phyloP scores from a whole-genome alignment of 2,113 vertebrate species.

The Aegypius monachus region DNA sequence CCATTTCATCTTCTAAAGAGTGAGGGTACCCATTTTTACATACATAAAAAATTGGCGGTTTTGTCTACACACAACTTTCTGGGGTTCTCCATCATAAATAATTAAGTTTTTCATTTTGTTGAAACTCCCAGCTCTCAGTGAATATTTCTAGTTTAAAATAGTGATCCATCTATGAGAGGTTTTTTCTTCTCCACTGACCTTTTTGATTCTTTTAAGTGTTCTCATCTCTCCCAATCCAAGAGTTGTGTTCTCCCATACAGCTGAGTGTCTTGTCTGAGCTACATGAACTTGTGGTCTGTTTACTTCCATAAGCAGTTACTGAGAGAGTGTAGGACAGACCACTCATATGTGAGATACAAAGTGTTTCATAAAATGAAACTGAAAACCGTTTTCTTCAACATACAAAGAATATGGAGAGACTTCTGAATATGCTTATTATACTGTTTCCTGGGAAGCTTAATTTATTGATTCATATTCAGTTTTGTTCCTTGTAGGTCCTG shows the following conservation, averaged over 20 bases:
- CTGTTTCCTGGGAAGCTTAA: neutral
- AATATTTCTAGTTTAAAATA: neutral
- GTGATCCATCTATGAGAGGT: neutral
- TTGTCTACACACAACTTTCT: neutral
- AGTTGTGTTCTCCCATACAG: neutral
- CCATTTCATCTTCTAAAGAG: neutral
- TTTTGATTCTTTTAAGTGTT: neutral
- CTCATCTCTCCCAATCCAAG: neutral
- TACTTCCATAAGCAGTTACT: neutral
- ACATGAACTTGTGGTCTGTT: neutral
- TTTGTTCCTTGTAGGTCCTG: neutral
- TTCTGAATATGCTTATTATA: neutral
- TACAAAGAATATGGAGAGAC: neutral
- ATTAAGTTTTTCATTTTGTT: neutral
- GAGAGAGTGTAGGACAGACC: neutral
- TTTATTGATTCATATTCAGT: neutral
- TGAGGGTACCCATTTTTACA: neutral
- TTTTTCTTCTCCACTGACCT: neutral
- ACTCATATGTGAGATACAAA: neutral
- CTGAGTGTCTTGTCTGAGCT: neutral
- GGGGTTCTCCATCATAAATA: neutral
- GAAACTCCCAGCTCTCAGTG: neutral
- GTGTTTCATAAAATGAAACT: neutral
- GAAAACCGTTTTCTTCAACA: neutral
- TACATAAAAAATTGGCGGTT: rapidly evolving